Evolutionary conservation across 1,140 invertebrate species (phyloP), one percentile per base, ranked within the genome.

Genomic region (Ceratoteleas bidentatus): DNA sequence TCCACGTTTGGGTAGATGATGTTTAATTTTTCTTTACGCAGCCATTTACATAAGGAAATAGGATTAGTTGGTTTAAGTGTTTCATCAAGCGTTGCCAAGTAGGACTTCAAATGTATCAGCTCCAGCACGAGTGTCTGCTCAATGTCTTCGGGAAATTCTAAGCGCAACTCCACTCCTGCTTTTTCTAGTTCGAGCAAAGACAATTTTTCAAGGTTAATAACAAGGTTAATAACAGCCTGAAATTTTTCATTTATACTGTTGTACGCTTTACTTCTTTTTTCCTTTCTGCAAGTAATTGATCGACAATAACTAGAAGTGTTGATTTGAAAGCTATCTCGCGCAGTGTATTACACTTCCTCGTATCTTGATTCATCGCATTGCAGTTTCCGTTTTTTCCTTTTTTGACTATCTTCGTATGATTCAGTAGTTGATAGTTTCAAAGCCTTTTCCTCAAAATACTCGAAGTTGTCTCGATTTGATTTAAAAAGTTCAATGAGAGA

Each of bases 201-300:
- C n/a, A n/a, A n/a, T n/a, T n/a, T n/a, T n/a, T n/a, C n/a, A n/a
- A n/a, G n/a, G n/a, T n/a, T n/a, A n/a, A n/a, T n/a, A n/a, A n/a
- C n/a, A 34, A 84, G 40, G 11, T 84, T 13, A 70, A 79, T 81
- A 5, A 84, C 33, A 24, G 75, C 73, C 16, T 73, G 62, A 50
- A 85, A 84, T 61, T 70, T 84, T 16, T 70, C 54, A 53, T 80
- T 61, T 32, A 74, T 77, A n/a, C 34, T 16, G 0, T 11, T 13
- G 62, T 85, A 84, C 3, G 72, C 78, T n/a, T n/a, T 16, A 61
- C 40, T n/a, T 68, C 24, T 80, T 72, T 74, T 34, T 80, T 84
- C 40, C 82, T 57, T 40, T 84, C 81, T 8, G 36, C 36, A 45
- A 15, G n/a, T 32, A 85, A 38, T 15, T 62, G 77, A 57, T 84